Conservation (phyloP, 2,797 vertebrate species). For the Eupleurogrammus muticus region DNA sequence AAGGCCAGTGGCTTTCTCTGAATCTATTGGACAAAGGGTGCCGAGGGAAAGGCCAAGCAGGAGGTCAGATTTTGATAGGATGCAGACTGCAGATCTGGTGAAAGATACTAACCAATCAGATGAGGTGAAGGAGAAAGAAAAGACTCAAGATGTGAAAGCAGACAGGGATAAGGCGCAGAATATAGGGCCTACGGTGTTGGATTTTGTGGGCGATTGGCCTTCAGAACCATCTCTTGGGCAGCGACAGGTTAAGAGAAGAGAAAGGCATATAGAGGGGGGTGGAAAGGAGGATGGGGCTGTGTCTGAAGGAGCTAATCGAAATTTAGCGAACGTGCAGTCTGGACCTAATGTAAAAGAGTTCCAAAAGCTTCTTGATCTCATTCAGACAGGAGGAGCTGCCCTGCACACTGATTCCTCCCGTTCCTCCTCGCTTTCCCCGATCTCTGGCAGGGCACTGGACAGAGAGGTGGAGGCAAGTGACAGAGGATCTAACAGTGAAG, state of each 20-base stretch:
- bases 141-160: slow-evolving; percentile 10
- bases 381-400: slow-evolving; percentile 69
- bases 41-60: slow-evolving; percentile 67
- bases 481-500: slow-evolving; percentile 24
- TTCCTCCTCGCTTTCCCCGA: slow-evolving; percentile 34
- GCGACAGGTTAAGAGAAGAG: slow-evolving; percentile 77
- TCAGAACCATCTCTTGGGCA: slow-evolving; percentile 86
- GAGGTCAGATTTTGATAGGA: slow-evolving; percentile 46
- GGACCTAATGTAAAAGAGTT: slow-evolving; percentile 67
- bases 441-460: slow-evolving; percentile 37
- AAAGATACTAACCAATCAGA: slow-evolving; percentile 60
- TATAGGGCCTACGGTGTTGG: slow-evolving; percentile 71
- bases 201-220: slow-evolving; percentile 95
- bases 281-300: slow-evolving; percentile 65
- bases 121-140: slow-evolving; percentile 31
- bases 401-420: slow-evolving; percentile 29
- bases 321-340: slow-evolving; percentile 6
- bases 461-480: slow-evolving; percentile 23
- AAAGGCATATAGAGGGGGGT: slow-evolving; percentile 22
- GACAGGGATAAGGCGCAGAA: slow-evolving; percentile 21
- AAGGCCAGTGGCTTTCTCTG: slow-evolving; percentile 72
- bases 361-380: slow-evolving; percentile 80
- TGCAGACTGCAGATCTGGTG: slow-evolving; percentile 60
- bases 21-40: slow-evolving; percentile 82
- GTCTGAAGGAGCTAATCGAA: slow-evolving; percentile 48